A percentile compares a stretch with the other conserved stretches of the same genome.
Conservation (phyloP, 2,888 invertebrate species). For the Liposcelis brunnea region DNA sequence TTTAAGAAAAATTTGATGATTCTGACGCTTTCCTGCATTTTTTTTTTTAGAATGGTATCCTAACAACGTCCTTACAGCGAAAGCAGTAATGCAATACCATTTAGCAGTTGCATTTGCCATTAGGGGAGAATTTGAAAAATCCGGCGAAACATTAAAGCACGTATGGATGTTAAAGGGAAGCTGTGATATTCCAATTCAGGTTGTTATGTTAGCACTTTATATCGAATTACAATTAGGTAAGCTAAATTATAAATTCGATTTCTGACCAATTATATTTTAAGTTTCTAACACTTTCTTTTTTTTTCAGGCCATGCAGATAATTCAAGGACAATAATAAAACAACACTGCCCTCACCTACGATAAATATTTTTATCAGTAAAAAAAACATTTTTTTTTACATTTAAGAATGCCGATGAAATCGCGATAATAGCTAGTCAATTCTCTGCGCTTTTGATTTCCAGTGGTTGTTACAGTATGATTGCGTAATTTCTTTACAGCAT, state of each 20-base stretch:
- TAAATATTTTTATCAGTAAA: too few relatives aligned
- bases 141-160: slow-evolving; percentile 33
- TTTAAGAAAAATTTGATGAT: too few relatives aligned
- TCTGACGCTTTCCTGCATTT: background rate
- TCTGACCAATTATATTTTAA: slow-evolving; percentile 6
- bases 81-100: slow-evolving; percentile 59
- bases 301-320: slow-evolving; percentile 35
- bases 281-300: background rate
- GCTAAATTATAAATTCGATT: slow-evolving; percentile 13
- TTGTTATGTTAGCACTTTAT: slow-evolving; percentile 44
- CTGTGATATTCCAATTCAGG: slow-evolving; percentile 39
- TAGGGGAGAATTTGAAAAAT: slow-evolving; percentile 54
- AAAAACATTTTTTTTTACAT: too few relatives aligned
- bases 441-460: too few relatives aligned
- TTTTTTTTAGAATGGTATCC: slow-evolving; percentile 40
- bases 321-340: slow-evolving; percentile 41
- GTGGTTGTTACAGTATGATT: too few relatives aligned
- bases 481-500: too few relatives aligned
- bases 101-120: slow-evolving; percentile 58
- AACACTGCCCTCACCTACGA: slow-evolving; percentile 31
- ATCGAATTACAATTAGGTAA: slow-evolving; percentile 44
- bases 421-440: too few relatives aligned
- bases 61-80: slow-evolving; percentile 41
- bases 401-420: too few relatives aligned
- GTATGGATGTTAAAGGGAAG: slow-evolving; percentile 15